These are phyloP conservation scores for Caenorhabditis sinica DNA, from an alignment of 2,888 invertebrate genomes.

Conservation along the genomic window DNA sequence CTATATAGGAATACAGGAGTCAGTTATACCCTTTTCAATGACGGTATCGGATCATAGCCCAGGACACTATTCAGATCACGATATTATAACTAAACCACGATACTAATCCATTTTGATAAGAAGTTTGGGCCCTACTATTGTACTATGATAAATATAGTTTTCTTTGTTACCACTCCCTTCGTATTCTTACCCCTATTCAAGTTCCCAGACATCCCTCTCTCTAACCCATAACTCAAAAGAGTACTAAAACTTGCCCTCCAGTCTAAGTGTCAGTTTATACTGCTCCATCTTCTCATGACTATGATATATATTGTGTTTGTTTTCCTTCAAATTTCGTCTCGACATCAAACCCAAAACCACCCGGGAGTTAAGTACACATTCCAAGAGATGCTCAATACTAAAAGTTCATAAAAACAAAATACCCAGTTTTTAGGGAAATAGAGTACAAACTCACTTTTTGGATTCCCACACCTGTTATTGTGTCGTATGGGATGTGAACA, in stretches of 20 bases:
- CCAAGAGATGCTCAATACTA: not conserved
- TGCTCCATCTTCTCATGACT: constrained; percentile 16
- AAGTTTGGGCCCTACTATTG: too few species aligned
- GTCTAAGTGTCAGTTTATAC: not conserved
- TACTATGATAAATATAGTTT: too few species aligned
- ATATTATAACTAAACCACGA: too few species aligned
- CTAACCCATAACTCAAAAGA: not conserved
- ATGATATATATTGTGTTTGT: constrained; percentile 32
- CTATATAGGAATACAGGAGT: not conserved
- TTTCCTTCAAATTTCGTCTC: constrained; percentile 3
- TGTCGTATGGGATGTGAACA: constrained; percentile 53
- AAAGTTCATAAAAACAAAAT: not conserved
- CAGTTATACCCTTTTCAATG: too few species aligned
- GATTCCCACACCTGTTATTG: constrained; percentile 61
- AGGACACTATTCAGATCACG: too few species aligned
- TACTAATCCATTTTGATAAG: too few species aligned
- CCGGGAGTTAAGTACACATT: constrained; percentile 30
- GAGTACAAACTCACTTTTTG: constrained; percentile 46
- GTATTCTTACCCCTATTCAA: not conserved
- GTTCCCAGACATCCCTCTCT: too few species aligned
- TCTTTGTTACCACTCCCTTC: too few species aligned
- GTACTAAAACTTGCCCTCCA: constrained; percentile 1
- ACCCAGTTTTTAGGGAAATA: not conserved
- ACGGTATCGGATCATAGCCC: too few species aligned
- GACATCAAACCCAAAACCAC: constrained; percentile 1